Evolutionary conservation across 2,797 vertebrate species (phyloP), one percentile per base, ranked within the genome.

Genomic region (Antrozous pallidus): DNA sequence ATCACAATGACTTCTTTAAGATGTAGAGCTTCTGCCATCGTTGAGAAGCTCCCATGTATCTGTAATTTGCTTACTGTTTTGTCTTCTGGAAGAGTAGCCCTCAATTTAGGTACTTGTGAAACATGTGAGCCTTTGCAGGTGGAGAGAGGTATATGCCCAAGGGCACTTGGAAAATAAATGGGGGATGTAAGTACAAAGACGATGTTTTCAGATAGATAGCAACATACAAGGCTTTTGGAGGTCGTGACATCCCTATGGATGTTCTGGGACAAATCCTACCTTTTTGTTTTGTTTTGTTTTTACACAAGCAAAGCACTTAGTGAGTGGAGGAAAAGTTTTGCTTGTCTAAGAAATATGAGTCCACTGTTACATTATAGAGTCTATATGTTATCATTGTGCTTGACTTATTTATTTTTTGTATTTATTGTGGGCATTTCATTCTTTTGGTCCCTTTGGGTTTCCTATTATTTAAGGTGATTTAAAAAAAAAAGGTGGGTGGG

Each of bases 121-220:
- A 94, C 45, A 13, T 78, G 36, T 92, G 88, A 95, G 82, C 70
- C 75, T 96, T 94, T 88, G 90, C 92, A 94, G 90, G 94, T 97
- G 97, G 93, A 96, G 97, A 97, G 97, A 97, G 97, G 97, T 97
- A 97, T 97, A 92, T 97, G 97, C 97, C 94, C 96, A 94, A 96
- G 97, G 89, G 93, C 82, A 65, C 89, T 96, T 93, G 95, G 81
- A 96, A 90, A 96, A 88, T 97, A 88, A 95, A 75, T 80, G 91
- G 96, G 96, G 89, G 70, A 16, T 94, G 71, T 94, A 93, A 96
- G 89, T 95, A 93, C 94, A 87, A 91, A 94, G 67, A 36, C 90
- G 74, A 2, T 96, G 88, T 94, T 95, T 96, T 94, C 95, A 94
- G 88, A 93, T 61, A 81, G 94, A 95, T 90, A 84, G 91, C 40